Evolutionary conservation across 2,797 vertebrate genomes (phyloP).

Genomic region (Pteronotus mesoamericanus): DNA sequence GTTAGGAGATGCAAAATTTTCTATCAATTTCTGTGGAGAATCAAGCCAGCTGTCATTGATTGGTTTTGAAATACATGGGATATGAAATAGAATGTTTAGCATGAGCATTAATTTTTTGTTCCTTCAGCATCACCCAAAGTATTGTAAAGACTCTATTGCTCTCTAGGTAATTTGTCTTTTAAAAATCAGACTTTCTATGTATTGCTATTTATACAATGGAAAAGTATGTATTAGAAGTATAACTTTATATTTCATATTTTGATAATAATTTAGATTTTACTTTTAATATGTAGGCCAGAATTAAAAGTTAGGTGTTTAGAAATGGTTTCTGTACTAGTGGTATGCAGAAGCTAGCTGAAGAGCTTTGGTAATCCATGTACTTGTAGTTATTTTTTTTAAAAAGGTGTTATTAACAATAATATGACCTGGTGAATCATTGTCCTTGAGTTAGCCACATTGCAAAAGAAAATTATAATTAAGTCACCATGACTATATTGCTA

Average conservation of each 20-base stretch:
- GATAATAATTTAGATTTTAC: conserved; percentile 22
- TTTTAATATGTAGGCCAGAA: conserved; percentile 12
- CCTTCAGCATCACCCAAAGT: not conserved
- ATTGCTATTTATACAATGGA: not conserved
- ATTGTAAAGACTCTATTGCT: not conserved
- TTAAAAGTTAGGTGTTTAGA: not conserved
- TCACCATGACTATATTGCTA: not conserved
- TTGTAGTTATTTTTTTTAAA: conserved; percentile 12
- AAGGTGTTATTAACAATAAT: not conserved
- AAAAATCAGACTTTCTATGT: not conserved
- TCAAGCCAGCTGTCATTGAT: not conserved
- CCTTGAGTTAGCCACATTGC: conserved; percentile 26
- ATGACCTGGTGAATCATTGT: conserved; percentile 22
- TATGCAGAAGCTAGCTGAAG: not conserved
- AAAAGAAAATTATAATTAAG: conserved; percentile 37
- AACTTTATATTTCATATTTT: conserved; percentile 18
- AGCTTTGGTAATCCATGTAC: not conserved
- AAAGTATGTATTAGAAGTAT: not conserved
- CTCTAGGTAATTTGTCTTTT: conserved; percentile 8
- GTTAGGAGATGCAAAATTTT: not conserved
- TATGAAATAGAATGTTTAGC: not conserved
- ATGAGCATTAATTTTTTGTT: not conserved
- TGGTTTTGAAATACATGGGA: not conserved
- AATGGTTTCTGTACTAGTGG: not conserved
- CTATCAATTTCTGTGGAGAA: not conserved